Conservation (phyloP, 2,797 vertebrate species). For the Balearica regulorum region DNA sequence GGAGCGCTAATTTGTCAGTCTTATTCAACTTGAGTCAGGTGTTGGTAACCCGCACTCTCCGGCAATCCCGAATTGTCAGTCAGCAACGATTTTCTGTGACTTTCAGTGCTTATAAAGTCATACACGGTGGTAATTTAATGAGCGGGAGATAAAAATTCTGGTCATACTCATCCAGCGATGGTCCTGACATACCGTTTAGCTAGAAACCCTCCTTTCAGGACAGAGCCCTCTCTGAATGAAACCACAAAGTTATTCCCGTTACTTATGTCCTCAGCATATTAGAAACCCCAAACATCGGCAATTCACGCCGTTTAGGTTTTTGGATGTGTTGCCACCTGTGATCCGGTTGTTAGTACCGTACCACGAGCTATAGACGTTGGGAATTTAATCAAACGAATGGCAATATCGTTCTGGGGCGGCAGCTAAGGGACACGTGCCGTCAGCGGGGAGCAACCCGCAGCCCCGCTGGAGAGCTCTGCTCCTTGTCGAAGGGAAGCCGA, state of each 20-base stretch:
- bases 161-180: slow-evolving; percentile 53
- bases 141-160: slow-evolving; percentile 72
- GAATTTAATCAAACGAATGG: background rate
- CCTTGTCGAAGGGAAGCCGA: background rate
- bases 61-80: slow-evolving; percentile 41
- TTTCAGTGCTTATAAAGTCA: slow-evolving; percentile 63
- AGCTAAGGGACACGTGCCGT: fast-evolving
- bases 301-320: background rate
- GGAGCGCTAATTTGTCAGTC: slow-evolving; percentile 31
- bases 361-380: fast-evolving
- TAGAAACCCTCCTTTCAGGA: slow-evolving; percentile 53
- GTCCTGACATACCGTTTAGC: slow-evolving; percentile 62
- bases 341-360: background rate
- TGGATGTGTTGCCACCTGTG: background rate
- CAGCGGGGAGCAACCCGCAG: background rate
- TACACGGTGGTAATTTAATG: slow-evolving; percentile 68
- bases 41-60: slow-evolving; percentile 42
- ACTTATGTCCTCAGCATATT: slow-evolving; percentile 22
- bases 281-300: background rate
- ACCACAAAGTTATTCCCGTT: slow-evolving; percentile 9
- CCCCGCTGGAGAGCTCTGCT: background rate
- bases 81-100: slow-evolving; percentile 35
- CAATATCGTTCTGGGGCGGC: background rate
- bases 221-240: slow-evolving; percentile 30
- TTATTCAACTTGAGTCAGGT: slow-evolving; percentile 35